Evolutionary conservation across 2,113 vertebrate species (phyloP).

Genomic region (Labrus mixtus): DNA sequence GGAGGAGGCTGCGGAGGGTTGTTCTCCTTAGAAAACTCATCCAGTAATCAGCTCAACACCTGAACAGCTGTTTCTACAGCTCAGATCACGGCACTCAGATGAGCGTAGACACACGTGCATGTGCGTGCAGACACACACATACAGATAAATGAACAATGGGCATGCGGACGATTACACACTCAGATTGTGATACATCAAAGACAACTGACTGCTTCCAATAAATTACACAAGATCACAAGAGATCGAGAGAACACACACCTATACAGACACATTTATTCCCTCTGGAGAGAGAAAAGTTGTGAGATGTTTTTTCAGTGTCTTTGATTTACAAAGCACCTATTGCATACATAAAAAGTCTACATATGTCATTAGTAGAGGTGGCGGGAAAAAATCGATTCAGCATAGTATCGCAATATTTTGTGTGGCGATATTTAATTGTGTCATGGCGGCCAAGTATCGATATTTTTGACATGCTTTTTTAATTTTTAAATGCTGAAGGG

Average conservation of each 20-base stretch:
- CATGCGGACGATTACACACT: neutral
- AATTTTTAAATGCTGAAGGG: too few species aligned
- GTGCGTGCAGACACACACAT: neutral
- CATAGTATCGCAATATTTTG: too few species aligned
- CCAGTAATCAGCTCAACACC: constrained; percentile 76
- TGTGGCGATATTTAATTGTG: too few species aligned
- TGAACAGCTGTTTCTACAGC: constrained; percentile 81
- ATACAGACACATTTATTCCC: neutral
- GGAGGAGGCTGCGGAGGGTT: neutral
- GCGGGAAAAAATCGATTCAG: too few species aligned
- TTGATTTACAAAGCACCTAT: too few species aligned
- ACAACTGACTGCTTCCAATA: constrained; percentile 2
- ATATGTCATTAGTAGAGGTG: too few species aligned
- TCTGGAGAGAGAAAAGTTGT: neutral
- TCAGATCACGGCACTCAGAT: constrained; percentile 24
- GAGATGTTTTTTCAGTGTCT: neutral
- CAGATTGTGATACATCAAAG: neutral
- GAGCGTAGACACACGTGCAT: constrained; percentile 24
- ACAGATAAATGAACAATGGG: neutral
- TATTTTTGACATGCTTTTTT: too few species aligned
- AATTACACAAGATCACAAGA: constrained; percentile 1
- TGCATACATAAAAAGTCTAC: too few species aligned
- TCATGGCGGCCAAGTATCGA: too few species aligned
- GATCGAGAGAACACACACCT: neutral
- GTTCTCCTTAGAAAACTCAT: constrained; percentile 58